Evolutionary conservation across 2,888 invertebrate genomes (phyloP), one percentile per base, ranked within the genome.

Genomic region (Anarsia innoxiella): DNA sequence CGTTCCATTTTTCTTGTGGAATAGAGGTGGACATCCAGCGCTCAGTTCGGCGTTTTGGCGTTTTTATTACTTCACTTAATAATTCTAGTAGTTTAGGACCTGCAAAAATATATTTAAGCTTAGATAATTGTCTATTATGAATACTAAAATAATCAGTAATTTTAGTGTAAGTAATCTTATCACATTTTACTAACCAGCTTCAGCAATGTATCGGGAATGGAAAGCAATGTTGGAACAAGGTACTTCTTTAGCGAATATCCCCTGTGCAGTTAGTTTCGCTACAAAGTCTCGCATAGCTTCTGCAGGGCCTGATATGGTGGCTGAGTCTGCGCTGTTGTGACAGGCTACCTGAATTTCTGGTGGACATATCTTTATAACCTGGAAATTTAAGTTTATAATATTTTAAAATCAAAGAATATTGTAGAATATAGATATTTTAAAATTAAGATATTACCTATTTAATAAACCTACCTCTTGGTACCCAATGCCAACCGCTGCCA

Each of bases 1-100:
- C 78, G 11, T 87, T 78, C 94, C 94, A 94, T 28, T 88, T 75
- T 6, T 67, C 68, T 47, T 77, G 72, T 9, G 92, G 91, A 5
- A 94, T 88, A 2, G 95, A 95, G 0, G 93, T 90, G 38, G 94
- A 94, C 15, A 96, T 69, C 96, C 96, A 96, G 49, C 90, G 90
- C 0, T 73, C 45, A 3, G 91, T 90, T 12, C 95, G 84, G 1
- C 72, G 71, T 51, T 89, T 91, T 0, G 91, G 89, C 1, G 83
- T 56, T 0, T 87, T 87, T 10, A 92, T 89, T 0, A 89, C 80
- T 48, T 87, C 68, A 12, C 78, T 82, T 31, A 93, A 63, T 37
- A 87, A 85, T 31, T 84, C 66, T 0, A 88, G 54, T 23, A 94
- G 77, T 13, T 76, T 79, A 1, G 90, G 88, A 2, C 90, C 91